Conservation (phyloP, 2,113 vertebrate species). For the Rhabdomys dilectus region DNA sequence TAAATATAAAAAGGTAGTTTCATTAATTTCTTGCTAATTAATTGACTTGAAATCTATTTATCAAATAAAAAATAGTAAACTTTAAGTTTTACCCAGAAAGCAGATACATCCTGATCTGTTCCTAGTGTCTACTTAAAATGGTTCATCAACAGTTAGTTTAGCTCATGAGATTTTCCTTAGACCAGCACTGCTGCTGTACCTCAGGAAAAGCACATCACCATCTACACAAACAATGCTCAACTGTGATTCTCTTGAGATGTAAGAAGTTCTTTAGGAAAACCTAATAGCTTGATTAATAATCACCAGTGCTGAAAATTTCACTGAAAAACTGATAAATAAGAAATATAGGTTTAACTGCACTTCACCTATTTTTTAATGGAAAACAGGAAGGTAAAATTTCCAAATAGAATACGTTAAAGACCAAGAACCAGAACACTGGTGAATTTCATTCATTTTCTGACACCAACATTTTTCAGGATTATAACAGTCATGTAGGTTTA, state of each 20-base stretch:
- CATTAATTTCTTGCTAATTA: slow-evolving; percentile 72
- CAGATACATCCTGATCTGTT: slow-evolving; percentile 63
- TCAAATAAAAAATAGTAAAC: slow-evolving; percentile 79
- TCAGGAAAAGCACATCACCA: slow-evolving; percentile 83
- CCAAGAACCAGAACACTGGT: slow-evolving; percentile 75
- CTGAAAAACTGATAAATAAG: slow-evolving; percentile 79
- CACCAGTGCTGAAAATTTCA: slow-evolving; percentile 82
- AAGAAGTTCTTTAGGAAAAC: slow-evolving; percentile 82
- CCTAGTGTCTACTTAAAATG: slow-evolving; percentile 69
- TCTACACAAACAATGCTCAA: slow-evolving; percentile 82
- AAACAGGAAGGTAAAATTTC: slow-evolving; percentile 80
- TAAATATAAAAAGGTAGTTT: slow-evolving; percentile 79
- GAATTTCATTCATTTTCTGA: slow-evolving; percentile 76
- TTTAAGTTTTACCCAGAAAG: slow-evolving; percentile 76
- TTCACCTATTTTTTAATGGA: slow-evolving; percentile 84
- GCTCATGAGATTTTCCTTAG: slow-evolving; percentile 77
- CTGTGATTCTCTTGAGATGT: slow-evolving; percentile 77
- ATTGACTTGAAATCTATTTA: slow-evolving; percentile 82
- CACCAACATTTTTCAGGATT: slow-evolving; percentile 61
- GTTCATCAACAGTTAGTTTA: slow-evolving; percentile 73
- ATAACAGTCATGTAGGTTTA: slow-evolving; percentile 71
- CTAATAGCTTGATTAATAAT: slow-evolving; percentile 82
- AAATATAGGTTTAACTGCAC: slow-evolving; percentile 81
- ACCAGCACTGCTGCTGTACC: slow-evolving; percentile 70
- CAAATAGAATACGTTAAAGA: slow-evolving; percentile 78